Base-by-base conservation (phyloP, 2,888 invertebrate genomes). In the Volucella zonaria region DNA sequence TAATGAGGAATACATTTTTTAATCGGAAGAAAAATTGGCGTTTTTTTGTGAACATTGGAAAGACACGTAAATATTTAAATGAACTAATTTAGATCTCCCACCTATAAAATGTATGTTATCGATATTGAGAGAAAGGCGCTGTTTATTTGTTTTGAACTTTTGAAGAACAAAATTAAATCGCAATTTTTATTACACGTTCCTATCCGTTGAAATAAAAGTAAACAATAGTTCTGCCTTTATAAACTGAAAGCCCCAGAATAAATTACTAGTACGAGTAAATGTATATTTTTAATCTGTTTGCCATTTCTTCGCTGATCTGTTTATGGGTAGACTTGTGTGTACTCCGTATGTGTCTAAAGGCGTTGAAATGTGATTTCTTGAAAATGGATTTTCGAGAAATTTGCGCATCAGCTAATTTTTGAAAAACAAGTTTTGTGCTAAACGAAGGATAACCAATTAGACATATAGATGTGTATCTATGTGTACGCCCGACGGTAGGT, bases 371-470 rank as follows among this genome's bases (percentile, higher is more conserved):
- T 66, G 59, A 59, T 23, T 71, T 73, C 71, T 45, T 43, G 51
- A 71, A 67, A 77, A 68, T 31, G n/a, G 10, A 52, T 76, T 68
- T 68, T 70, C 8, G 49, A 67, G 67, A 42, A 85, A 67, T 85
- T 85, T 85, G 85, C 85, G 81, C 85, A 77, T 76, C 68, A 43
- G 73, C 62, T 62, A 59, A 45, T 51, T 73, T 78, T 70, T 51
- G 42, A 68, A 56, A 78, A 71, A 14, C 18, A 56, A 45, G 51
- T 31, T 80, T 68, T 31, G 31, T 31, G 31, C 47, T 61, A 42
- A 75, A 71, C 71, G 38, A 56, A 59, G 14, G 58, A 47, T 64
- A 79, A 79, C 70, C 61, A 61, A 71, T 77, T 64, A 51, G 67
- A 85, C 4, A 31, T 6, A 85, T 0, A 31, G 0, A 31, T 31